A percentile compares a stretch with the other conserved stretches of the same genome.
Evolutionary conservation across 2,797 vertebrate genomes (phyloP).

Genomic region (Rhabdophis nuchalis): DNA sequence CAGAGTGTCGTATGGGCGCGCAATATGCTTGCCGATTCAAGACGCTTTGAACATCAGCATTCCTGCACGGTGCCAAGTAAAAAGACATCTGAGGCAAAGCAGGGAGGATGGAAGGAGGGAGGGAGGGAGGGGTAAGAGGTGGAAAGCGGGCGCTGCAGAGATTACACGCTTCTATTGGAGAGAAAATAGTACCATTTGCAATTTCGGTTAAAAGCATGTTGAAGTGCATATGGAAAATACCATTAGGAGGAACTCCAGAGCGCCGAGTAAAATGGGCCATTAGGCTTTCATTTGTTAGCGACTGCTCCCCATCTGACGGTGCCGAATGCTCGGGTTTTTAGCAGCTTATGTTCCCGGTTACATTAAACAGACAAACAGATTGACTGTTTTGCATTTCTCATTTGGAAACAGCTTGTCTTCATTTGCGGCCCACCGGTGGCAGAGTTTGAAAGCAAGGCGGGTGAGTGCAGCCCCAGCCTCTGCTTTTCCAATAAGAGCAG

Average conservation of each 20-base stretch:
- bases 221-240: slow-evolving; percentile 89
- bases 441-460: slow-evolving; percentile 69
- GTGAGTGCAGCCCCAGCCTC: slow-evolving; percentile 72
- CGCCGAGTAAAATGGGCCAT: slow-evolving; percentile 95
- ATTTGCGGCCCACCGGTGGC: slow-evolving; percentile 78
- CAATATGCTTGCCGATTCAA: slow-evolving; percentile 77
- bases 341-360: slow-evolving; percentile 89
- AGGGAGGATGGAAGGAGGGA: not conserved
- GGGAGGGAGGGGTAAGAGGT: not conserved
- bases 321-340: slow-evolving; percentile 80
- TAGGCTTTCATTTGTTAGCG: slow-evolving; percentile 95
- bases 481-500: slow-evolving; percentile 82
- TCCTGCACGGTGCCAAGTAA: slow-evolving; percentile 66
- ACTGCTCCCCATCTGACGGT: slow-evolving; percentile 92
- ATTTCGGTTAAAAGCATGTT: slow-evolving; percentile 84
- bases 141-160: slow-evolving; percentile 56
- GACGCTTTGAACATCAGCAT: slow-evolving; percentile 72
- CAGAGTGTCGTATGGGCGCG: slow-evolving; percentile 77
- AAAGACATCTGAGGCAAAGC: not conserved
- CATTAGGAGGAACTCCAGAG: slow-evolving; percentile 86
- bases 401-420: slow-evolving; percentile 88
- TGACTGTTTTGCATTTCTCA: slow-evolving; percentile 89
- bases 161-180: slow-evolving; percentile 80
- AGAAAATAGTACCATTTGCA: slow-evolving; percentile 81
- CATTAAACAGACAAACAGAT: slow-evolving; percentile 96